These are phyloP conservation scores for Pituophis catenifer DNA, from an alignment of 2,113 vertebrate genomes.

Conservation along the genomic window DNA sequence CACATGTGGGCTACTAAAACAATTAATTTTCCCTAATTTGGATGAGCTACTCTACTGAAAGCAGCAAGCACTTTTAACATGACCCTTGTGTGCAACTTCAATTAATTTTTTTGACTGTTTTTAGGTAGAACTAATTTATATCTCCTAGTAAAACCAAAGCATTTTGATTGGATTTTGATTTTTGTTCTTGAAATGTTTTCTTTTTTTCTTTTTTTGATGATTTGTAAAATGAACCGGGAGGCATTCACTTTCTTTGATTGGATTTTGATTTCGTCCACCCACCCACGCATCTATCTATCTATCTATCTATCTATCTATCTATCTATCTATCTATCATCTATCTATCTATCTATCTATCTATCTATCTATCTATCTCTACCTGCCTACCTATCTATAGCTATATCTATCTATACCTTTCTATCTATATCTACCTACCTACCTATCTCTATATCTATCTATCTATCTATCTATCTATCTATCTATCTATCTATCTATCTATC, in stretches of 20 bases:
- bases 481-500: too few relatives aligned
- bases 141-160: not conserved
- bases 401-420: not conserved
- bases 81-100: not conserved
- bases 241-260: not conserved
- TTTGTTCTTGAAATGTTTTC: not conserved
- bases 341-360: not conserved
- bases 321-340: not conserved
- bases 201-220: not conserved
- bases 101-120: not conserved
- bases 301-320: fast-evolving
- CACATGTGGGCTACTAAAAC: not conserved
- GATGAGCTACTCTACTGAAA: not conserved
- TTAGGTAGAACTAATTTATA: not conserved
- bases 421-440: not conserved
- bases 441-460: too few relatives aligned
- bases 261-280: too few relatives aligned
- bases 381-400: not conserved
- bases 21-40: not conserved
- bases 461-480: not conserved
- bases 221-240: not conserved
- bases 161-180: not conserved
- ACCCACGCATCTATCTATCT: too few relatives aligned
- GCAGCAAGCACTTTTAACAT: not conserved
- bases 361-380: too few relatives aligned